Conservation (phyloP, 2,888 invertebrate genomes). For the Hanleya hanleyi region DNA sequence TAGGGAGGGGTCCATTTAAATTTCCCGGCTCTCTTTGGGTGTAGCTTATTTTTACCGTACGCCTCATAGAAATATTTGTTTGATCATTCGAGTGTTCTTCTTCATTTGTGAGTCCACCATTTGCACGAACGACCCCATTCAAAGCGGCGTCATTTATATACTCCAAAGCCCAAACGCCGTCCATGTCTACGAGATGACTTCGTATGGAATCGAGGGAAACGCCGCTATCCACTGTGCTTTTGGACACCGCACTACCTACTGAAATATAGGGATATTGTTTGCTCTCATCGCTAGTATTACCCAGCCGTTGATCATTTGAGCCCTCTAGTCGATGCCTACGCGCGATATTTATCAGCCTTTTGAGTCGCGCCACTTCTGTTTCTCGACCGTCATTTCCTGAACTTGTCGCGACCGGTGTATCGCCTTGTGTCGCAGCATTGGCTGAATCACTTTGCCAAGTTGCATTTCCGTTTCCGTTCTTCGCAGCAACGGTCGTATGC, state of each 20-base stretch:
- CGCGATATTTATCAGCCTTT: background rate
- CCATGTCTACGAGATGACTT: background rate
- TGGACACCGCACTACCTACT: background rate
- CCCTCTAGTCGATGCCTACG: background rate
- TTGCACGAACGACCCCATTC: no score
- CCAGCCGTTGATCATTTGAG: background rate
- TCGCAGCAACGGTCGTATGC: no score
- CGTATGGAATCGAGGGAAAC: background rate
- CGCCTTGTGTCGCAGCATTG: background rate
- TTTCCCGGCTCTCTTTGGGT: no score
- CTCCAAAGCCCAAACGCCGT: background rate
- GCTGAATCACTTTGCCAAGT: background rate
- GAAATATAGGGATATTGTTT: background rate
- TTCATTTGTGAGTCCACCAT: no score
- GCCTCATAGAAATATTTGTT: no score
- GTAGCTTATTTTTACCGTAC: no score
- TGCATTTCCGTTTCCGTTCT: no score
- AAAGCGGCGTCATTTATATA: background rate
- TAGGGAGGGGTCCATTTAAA: no score
- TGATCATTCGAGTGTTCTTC: no score
- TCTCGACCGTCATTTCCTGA: background rate
- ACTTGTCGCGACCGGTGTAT: background rate
- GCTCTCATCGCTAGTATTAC: background rate
- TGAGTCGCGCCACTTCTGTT: background rate
- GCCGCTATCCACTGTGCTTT: background rate